Conservation (phyloP, 2,888 invertebrate genomes). For the Pseudanteris insignis region DNA sequence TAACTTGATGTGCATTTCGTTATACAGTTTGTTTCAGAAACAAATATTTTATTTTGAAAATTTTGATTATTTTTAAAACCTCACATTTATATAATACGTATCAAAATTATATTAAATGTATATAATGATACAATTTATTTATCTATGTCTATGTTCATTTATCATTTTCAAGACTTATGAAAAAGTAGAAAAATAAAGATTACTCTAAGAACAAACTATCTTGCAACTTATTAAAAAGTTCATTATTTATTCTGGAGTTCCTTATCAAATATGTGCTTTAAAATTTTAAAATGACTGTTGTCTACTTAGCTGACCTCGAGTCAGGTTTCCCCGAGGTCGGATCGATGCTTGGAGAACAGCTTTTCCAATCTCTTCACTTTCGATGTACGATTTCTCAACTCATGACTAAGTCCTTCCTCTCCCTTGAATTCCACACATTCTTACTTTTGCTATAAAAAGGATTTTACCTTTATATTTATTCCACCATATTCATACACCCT, state of each 20-base stretch:
- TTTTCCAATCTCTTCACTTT: conserved; percentile 44
- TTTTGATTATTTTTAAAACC: too few relatives aligned
- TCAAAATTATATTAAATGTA: too few relatives aligned
- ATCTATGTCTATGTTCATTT: too few relatives aligned
- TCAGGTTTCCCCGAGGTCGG: conserved; percentile 39
- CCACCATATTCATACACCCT: conserved; percentile 2
- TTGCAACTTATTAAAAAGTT: too few relatives aligned
- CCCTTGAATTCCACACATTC: conserved; percentile 20
- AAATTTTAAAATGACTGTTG: conserved; percentile 5
- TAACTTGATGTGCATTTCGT: too few relatives aligned
- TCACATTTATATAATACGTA: too few relatives aligned
- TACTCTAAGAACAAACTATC: too few relatives aligned
- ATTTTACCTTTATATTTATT: conserved; percentile 18
- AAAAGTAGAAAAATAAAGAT: too few relatives aligned
- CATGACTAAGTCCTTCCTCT: conserved; percentile 31
- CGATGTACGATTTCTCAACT: conserved; percentile 39
- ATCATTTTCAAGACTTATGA: too few relatives aligned
- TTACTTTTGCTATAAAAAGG: conserved; percentile 25
- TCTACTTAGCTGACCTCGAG: conserved; percentile 31
- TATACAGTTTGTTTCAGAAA: too few relatives aligned
- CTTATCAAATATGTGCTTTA: conserved; percentile 9
- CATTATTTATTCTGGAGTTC: conserved; percentile 10
- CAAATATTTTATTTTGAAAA: too few relatives aligned
- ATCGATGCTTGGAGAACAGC: conserved; percentile 39
- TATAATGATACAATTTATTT: too few relatives aligned